These are phyloP conservation scores for Ctenodactylus gundi DNA, from an alignment of 2,113 vertebrate genomes.

Conservation along the genomic window DNA sequence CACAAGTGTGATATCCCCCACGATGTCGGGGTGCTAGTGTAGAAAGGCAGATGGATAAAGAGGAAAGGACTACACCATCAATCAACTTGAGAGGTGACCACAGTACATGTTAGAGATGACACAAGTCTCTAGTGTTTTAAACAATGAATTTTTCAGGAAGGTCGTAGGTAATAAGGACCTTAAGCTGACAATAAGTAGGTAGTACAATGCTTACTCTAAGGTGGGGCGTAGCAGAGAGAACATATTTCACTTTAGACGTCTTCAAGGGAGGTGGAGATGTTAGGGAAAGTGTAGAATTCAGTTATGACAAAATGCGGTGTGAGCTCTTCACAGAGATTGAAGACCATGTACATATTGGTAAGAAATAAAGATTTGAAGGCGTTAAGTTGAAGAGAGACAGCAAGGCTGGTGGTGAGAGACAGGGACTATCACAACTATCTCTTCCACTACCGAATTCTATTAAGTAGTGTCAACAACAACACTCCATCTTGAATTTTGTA, in stretches of 20 bases:
- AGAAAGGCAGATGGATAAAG: neutral
- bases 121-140: neutral
- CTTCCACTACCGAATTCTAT: neutral
- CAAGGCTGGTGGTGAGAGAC: neutral
- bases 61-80: neutral
- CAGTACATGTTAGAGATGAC: neutral
- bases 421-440: neutral
- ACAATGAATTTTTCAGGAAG: neutral
- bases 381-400: neutral
- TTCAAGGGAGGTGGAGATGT: neutral
- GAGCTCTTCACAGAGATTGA: neutral
- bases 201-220: neutral
- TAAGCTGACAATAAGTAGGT: neutral
- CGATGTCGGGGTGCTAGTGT: neutral
- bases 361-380: neutral
- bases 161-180: neutral
- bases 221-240: neutral
- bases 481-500: neutral
- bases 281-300: neutral
- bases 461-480: neutral
- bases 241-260: neutral
- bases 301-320: neutral
- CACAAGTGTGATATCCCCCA: neutral
- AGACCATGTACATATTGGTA: neutral
- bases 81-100: neutral